Conservation (phyloP, 2,888 invertebrate species). For the Melieria picta region DNA sequence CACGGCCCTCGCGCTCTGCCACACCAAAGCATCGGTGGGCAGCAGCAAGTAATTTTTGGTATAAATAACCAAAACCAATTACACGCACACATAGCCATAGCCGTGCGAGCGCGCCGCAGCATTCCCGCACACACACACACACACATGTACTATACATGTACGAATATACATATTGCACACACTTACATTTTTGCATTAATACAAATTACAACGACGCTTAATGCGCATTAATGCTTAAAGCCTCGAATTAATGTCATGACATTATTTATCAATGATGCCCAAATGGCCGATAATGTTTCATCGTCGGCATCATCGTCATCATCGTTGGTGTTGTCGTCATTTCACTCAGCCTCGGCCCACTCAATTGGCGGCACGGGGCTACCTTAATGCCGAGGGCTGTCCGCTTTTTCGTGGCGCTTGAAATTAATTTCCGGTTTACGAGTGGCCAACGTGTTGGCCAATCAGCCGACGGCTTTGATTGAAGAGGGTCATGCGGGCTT, state of each 20-base stretch:
- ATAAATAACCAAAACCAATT: background rate
- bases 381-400: background rate
- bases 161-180: background rate
- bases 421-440: slow-evolving; percentile 29
- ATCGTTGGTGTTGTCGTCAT: background rate
- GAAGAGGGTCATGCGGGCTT: no score
- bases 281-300: slow-evolving; percentile 55
- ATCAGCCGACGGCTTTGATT: background rate
- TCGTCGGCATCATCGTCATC: slow-evolving; percentile 31
- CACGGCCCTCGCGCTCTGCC: background rate
- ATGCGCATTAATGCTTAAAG: slow-evolving; percentile 34
- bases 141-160: background rate
- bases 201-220: slow-evolving; percentile 30
- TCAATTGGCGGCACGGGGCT: background rate
- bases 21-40: background rate
- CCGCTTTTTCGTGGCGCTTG: background rate
- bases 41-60: background rate
- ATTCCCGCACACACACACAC: background rate
- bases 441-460: background rate
- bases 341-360: background rate
- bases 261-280: slow-evolving; percentile 59
- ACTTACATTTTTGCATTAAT: slow-evolving; percentile 8
- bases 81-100: background rate
- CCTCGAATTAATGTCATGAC: slow-evolving; percentile 53
- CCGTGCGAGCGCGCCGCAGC: background rate